Evolutionary conservation across 2,888 invertebrate species (phyloP), one percentile per base, ranked within the genome.

Genomic region (Myopa testacea): DNA sequence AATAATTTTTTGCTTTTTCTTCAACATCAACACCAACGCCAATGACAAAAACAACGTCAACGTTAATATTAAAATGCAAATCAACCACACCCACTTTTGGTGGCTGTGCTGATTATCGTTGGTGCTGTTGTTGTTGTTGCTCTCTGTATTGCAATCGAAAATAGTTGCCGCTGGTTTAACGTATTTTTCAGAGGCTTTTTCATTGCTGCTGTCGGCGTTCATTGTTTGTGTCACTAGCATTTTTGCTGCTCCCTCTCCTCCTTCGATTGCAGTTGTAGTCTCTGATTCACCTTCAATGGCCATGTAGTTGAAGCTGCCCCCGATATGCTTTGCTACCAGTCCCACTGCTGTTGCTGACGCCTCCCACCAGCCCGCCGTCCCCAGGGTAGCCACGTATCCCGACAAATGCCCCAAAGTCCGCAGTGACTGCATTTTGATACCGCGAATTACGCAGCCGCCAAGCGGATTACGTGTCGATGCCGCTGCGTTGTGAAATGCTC

Each of bases 391-490:
- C 45, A 45, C 58, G 82, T 85, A 86, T 84, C 85, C 86, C 86
- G 87, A 87, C 88, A 88, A 88, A 87, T 85, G 87, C 85, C 85
- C 85, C 83, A 86, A 85, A 85, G 87, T 87, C 87, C 87, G 86
- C 84, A 86, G 86, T 87, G 87, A 88, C 87, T 88, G 88, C 86
- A 85, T 87, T 88, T 87, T 88, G 87, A 88, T 88, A 87, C 88
- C 85, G 81, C 87, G 87, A 86, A 87, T 88, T 86, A 88, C 85
- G 84, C 85, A 84, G 83, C 85, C 87, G 83, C 85, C 87, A 84
- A 88, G 85, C 85, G 86, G 86, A 85, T 87, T 87, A 86, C 85
- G 82, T 81, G 85, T 85, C 81, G 86, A 85, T 85, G 69, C 52
- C 37, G 76, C 76, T 52, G 86, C 85, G 86, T 89, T 89, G 86